These are phyloP conservation scores for Patiria pectinifera DNA, from an alignment of 53 echinoderm and acorn worm species.

Conservation along the genomic window DNA sequence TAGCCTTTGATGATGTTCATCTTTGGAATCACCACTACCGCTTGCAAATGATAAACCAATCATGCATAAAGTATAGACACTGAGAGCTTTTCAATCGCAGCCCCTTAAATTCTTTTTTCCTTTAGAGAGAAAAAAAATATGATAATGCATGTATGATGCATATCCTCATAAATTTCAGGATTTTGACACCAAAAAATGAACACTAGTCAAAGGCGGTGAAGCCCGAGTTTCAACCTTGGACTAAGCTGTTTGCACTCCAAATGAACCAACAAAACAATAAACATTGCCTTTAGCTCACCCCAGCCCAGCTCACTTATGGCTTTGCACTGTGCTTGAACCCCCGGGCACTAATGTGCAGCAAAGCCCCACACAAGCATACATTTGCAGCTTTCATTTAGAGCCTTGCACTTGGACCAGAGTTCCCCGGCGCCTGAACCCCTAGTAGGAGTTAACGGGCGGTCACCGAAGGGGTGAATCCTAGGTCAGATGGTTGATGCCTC, in stretches of 20 bases:
- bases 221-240: slow-evolving; percentile 25
- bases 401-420: slow-evolving; percentile 30
- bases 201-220: not conserved
- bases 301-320: not conserved
- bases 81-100: not conserved
- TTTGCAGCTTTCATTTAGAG: not conserved
- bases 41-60: not conserved
- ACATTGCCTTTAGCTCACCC: slow-evolving; percentile 15
- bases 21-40: not conserved
- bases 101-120: not conserved
- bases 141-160: not conserved
- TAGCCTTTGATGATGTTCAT: no score
- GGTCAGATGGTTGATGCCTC: slow-evolving; percentile 28
- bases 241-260: not conserved
- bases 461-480: slow-evolving; percentile 41
- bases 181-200: not conserved
- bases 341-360: not conserved
- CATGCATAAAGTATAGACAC: not conserved
- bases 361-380: not conserved
- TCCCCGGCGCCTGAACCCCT: slow-evolving; percentile 8
- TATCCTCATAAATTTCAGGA: not conserved
- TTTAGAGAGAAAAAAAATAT: not conserved
- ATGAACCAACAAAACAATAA: slow-evolving; percentile 34
- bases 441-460: slow-evolving; percentile 36
- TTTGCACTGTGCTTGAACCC: slow-evolving; percentile 31